Evolutionary conservation across 2,888 invertebrate species (phyloP).

Genomic region (Trichogramma dendrolimi): DNA sequence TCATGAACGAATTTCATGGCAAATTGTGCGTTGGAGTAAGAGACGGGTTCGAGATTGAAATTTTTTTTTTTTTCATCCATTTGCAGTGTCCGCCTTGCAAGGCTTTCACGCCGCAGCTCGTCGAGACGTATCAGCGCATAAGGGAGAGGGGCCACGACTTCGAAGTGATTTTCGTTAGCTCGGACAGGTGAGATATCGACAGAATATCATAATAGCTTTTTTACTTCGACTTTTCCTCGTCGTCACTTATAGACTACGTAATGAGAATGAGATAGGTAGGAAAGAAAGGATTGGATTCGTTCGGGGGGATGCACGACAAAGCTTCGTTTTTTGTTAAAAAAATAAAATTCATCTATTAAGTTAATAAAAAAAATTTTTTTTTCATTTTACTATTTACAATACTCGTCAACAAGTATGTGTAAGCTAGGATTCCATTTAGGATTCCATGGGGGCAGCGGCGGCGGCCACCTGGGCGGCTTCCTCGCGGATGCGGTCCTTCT

Average conservation of each 20-base stretch:
- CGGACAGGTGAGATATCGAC: conserved; percentile 65
- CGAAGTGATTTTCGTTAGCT: conserved; percentile 80
- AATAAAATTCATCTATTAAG: too few species aligned
- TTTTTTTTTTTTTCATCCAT: conserved; percentile 14
- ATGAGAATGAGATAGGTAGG: too few species aligned
- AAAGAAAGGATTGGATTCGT: too few species aligned
- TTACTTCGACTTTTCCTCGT: too few species aligned
- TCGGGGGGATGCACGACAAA: too few species aligned
- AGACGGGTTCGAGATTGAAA: background rate
- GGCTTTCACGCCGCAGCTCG: conserved; percentile 74
- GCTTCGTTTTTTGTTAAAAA: too few species aligned
- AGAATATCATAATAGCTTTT: background rate
- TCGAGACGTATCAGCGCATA: conserved; percentile 69
- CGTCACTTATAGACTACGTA: too few species aligned
- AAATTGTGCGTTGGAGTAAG: background rate
- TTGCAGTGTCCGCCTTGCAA: conserved; percentile 82
- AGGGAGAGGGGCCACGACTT: conserved; percentile 67
- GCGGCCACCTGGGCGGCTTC: conserved; percentile 65
- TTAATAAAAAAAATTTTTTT: too few species aligned
- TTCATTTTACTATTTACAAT: too few species aligned
- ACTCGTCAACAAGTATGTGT: too few species aligned
- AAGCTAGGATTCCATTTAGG: too few species aligned
- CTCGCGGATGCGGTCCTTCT: conserved; percentile 87
- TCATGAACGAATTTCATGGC: background rate
- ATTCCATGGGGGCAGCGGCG: conserved; percentile 33